phyloP scores from a whole-genome alignment of 2,888 invertebrate species.

The Dysmachus trigonus region DNA sequence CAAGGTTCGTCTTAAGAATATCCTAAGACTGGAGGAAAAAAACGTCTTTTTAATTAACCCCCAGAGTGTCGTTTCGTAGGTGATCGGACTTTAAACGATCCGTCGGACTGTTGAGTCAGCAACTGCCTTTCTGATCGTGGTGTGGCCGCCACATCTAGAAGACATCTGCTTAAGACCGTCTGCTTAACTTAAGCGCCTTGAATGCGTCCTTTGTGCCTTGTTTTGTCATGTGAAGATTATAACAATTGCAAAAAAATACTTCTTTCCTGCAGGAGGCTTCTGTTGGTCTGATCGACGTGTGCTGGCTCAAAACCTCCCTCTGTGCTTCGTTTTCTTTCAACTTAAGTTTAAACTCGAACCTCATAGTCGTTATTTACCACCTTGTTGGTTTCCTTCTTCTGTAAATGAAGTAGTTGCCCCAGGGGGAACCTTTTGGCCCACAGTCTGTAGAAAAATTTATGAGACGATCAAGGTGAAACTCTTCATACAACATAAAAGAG shows the following conservation, averaged over 20 bases:
- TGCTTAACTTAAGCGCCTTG: not conserved
- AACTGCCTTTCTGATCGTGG: not conserved
- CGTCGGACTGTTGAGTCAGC: not conserved
- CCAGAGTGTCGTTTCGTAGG: not conserved
- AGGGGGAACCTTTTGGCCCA: not conserved
- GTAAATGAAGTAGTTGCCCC: not conserved
- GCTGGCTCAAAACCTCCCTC: not conserved
- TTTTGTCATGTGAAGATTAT: not conserved
- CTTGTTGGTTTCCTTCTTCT: not conserved
- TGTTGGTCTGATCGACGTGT: not conserved
- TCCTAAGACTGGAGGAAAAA: not conserved
- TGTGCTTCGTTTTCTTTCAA: not conserved
- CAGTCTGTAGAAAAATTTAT: not conserved
- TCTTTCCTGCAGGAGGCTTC: not conserved
- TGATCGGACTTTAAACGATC: not conserved
- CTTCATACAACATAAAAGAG: not conserved
- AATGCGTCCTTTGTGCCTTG: not conserved
- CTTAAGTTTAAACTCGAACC: not conserved
- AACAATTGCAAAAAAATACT: slow-evolving; percentile 18
- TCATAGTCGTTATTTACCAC: not conserved
- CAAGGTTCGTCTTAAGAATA: not conserved
- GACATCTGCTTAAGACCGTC: slow-evolving; percentile 5
- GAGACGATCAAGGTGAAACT: not conserved
- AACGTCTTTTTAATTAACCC: not conserved
- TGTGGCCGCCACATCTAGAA: not conserved